Evolutionary conservation across 2,797 vertebrate species (phyloP).

Genomic region (Hipposideros larvatus): DNA sequence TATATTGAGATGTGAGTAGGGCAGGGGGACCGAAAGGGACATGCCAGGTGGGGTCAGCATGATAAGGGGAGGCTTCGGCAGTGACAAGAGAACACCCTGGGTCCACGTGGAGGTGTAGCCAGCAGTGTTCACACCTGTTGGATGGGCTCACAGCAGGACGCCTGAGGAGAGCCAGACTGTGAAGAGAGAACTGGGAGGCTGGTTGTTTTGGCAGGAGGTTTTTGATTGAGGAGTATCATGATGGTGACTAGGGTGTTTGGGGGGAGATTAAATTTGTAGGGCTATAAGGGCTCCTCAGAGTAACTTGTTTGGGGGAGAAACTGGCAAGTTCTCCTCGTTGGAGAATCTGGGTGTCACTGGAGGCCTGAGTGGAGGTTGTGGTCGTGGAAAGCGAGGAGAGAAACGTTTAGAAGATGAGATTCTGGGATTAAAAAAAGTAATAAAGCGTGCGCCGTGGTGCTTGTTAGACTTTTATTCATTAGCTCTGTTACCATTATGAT

Average conservation of each 20-base stretch:
- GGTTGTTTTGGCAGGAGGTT: background rate
- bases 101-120: too few species aligned
- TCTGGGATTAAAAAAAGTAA: background rate
- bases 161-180: background rate
- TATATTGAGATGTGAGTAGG: background rate
- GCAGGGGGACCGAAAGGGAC: background rate
- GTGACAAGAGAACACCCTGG: background rate
- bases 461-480: background rate
- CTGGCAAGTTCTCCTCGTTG: background rate
- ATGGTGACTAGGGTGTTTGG: background rate
- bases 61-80: background rate
- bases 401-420: background rate
- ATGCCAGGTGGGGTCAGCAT: fast-evolving
- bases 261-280: background rate
- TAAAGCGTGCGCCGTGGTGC: background rate
- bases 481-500: background rate
- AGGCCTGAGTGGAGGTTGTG: background rate
- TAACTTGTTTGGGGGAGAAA: background rate
- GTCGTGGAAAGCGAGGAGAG: background rate
- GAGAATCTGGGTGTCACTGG: background rate
- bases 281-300: background rate
- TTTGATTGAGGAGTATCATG: background rate
- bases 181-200: background rate
- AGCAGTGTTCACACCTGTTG: background rate
- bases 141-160: background rate